Conservation (phyloP, 2,113 vertebrate genomes). For the Bungarus multicinctus region DNA sequence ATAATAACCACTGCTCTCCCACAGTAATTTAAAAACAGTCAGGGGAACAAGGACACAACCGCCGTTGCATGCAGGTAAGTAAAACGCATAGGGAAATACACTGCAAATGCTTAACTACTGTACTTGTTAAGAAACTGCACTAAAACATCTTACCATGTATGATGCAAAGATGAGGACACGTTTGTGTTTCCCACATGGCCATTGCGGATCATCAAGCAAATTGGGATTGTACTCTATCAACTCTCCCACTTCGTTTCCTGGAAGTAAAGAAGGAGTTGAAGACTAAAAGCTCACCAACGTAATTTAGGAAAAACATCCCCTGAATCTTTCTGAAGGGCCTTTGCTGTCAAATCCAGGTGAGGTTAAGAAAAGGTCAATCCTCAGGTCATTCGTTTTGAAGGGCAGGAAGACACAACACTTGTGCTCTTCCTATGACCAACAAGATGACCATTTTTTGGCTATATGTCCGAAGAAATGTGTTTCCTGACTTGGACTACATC, state of each 20-base stretch:
- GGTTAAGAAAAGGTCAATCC: too few relatives aligned
- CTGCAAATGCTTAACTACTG: not conserved
- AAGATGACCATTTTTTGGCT: not conserved
- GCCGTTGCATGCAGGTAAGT: not conserved
- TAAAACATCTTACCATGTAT: constrained; percentile 85
- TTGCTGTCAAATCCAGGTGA: not conserved
- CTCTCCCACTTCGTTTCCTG: constrained; percentile 80
- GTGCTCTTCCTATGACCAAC: not conserved
- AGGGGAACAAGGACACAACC: fast-evolving
- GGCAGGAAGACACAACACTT: not conserved
- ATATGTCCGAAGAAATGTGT: not conserved
- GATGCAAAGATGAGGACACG: constrained; percentile 96
- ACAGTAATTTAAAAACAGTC: not conserved
- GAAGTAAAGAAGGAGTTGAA: not conserved
- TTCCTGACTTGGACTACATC: not conserved
- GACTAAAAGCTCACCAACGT: not conserved
- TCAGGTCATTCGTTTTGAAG: not conserved
- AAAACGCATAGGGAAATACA: not conserved
- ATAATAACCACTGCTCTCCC: not conserved
- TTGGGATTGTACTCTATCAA: constrained; percentile 87
- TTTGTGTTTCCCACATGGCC: constrained; percentile 98
- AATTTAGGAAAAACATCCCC: not conserved
- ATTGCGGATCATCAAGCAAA: constrained; percentile 93
- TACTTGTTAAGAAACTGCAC: not conserved
- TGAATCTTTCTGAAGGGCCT: not conserved